Base-by-base conservation (phyloP, 1,140 invertebrate species). In the Druon quercuslanigerum region DNA sequence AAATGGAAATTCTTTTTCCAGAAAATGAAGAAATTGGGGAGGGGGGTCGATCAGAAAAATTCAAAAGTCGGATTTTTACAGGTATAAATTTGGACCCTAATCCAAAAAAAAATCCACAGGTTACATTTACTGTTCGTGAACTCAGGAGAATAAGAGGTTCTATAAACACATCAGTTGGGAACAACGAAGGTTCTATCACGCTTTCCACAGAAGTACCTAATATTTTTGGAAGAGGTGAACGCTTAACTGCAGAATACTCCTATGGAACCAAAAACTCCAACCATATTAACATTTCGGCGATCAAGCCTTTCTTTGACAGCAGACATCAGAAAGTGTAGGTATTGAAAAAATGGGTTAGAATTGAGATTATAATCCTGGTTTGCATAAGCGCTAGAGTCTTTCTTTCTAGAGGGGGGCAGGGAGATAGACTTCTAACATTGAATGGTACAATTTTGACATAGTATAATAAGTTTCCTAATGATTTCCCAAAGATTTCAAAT, bases 71-170 rank as follows among this genome's bases (percentile, higher is more conserved):
- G 0, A 33, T 33, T 33, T 33, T 33, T 33, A 33, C 25, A 33
- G 25, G 25, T 33, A 33, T 33, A 33, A 33, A 33, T 33, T 33
- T 33, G 25, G 25, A 33, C 25, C 25, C 25, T 33, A 33, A 33
- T 3, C 25, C 25, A 33, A 33, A 33, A 33, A 33, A 8, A 46
- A 46, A 46, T 46, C 9, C 9, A 40, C 85, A 96, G 95, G 94
- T 98, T 8, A 96, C 95, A 16, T 98, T 97, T 88, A 93, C 94
- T 79, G 96, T 98, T 16, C 92, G 93, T 75, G 97, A 98, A 91
- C 84, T 95, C 72, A 94, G 94, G 70, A 88, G 95, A 46, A 84
- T 97, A 40, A 93, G 94, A 56, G 97, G 96, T 13, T 95, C 95
- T n/a, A 92, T 97, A 51, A 96, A 94, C 81, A 97, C 96, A 0